These are phyloP conservation scores for Tokudaia muenninki DNA, from an alignment of 2,797 vertebrate species.

Conservation along the genomic window DNA sequence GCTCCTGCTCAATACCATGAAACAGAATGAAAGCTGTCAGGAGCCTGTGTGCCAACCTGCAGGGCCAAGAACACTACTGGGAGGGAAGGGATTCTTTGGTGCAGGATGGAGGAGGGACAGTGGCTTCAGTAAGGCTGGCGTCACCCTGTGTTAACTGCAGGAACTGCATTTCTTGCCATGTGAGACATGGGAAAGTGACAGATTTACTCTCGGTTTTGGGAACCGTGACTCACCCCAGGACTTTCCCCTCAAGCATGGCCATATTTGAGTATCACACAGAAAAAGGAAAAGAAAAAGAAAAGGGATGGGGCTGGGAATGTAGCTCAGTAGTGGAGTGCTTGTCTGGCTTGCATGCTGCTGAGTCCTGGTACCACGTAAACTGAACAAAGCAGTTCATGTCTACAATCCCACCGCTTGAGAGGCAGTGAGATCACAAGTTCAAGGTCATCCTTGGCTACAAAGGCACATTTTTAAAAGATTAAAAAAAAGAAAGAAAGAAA, in stretches of 20 bases:
- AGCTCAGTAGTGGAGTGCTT: neutral
- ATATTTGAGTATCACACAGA: neutral
- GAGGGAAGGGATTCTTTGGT: too few species aligned
- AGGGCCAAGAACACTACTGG: neutral
- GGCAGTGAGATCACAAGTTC: neutral
- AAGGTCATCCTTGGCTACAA: neutral
- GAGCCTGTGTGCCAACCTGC: fast-evolving
- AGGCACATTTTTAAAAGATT: neutral
- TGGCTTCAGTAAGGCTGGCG: neutral
- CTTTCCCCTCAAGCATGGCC: neutral
- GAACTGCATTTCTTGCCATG: neutral
- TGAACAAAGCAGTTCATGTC: too few species aligned
- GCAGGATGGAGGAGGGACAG: neutral
- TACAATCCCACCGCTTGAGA: too few species aligned
- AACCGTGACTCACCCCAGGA: neutral
- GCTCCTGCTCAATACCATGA: too few species aligned
- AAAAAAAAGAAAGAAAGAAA: neutral
- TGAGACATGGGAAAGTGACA: neutral
- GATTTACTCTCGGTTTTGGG: neutral
- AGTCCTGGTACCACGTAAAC: neutral
- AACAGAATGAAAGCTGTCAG: neutral
- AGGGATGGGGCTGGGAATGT: too few species aligned
- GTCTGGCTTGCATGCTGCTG: neutral
- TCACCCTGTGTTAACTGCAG: neutral
- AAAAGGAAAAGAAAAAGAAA: neutral